Conservation (phyloP, 2,888 invertebrate genomes). For the Cepaea hortensis region DNA sequence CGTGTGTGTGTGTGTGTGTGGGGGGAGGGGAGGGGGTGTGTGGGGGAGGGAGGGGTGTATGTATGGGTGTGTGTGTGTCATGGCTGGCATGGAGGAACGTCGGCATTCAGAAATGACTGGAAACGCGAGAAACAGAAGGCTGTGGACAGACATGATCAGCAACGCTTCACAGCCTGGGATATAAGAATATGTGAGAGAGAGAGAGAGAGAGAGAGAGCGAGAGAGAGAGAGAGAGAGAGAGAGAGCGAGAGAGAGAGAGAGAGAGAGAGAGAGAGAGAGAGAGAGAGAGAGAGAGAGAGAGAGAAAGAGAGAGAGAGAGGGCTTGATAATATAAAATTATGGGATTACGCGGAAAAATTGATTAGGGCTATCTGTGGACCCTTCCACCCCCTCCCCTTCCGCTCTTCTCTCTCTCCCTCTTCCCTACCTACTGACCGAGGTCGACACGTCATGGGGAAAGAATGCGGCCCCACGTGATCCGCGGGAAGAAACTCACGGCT, state of each 20-base stretch:
- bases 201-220: background rate
- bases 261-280: background rate
- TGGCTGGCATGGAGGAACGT: background rate
- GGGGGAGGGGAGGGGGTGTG: too few relatives aligned
- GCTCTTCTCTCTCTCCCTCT: too few relatives aligned
- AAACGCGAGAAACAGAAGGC: too few relatives aligned
- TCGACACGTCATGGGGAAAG: background rate
- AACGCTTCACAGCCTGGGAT: background rate
- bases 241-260: background rate
- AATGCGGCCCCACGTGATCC: background rate
- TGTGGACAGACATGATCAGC: too few relatives aligned
- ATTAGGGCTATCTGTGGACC: background rate
- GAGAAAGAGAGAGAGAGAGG: background rate
- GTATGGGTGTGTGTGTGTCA: too few relatives aligned
- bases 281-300: background rate
- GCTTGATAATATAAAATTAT: background rate
- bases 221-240: conserved; percentile 20
- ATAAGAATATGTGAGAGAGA: background rate
- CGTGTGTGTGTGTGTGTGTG: too few relatives aligned
- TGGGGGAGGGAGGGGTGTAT: too few relatives aligned
- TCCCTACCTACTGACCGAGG: background rate
- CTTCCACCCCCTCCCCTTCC: background rate
- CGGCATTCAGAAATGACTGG: background rate
- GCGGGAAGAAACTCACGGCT: background rate
- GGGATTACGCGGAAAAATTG: background rate